A percentile compares a stretch with the other conserved stretches of the same genome.
These are phyloP conservation scores for Cecidostiba fungosa DNA, from an alignment of 2,888 invertebrate genomes.

Conservation along the genomic window DNA sequence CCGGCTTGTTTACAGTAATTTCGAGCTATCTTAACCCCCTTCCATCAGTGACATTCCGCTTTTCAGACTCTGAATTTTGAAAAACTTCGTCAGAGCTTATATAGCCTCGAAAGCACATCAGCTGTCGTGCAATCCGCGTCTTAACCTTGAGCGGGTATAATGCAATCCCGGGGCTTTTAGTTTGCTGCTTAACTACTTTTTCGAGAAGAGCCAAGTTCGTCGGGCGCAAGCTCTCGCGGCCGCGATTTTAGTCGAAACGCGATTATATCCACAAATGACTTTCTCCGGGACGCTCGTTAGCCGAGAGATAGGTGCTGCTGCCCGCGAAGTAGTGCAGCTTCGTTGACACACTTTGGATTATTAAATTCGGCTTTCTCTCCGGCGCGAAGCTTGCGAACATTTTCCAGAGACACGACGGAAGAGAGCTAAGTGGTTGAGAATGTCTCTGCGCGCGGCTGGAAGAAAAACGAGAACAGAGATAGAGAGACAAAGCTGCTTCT, in stretches of 20 bases:
- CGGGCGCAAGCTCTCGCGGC: background rate
- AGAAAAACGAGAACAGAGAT: slow-evolving; percentile 28
- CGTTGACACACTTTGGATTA: slow-evolving; percentile 64
- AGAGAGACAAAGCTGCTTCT: slow-evolving; percentile 36
- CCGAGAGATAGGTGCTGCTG: background rate
- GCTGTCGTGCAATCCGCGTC: slow-evolving; percentile 2
- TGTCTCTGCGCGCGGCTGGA: background rate
- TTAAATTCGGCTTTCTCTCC: slow-evolving; percentile 45
- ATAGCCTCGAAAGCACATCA: too few species aligned
- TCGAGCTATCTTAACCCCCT: too few species aligned
- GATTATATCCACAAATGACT: slow-evolving; percentile 46
- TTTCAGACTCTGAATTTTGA: too few species aligned
- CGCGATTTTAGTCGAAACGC: slow-evolving; percentile 14
- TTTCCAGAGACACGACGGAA: background rate
- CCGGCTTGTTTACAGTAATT: slow-evolving; percentile 73
- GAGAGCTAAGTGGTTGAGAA: background rate
- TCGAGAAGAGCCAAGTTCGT: background rate
- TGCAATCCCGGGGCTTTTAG: slow-evolving; percentile 43
- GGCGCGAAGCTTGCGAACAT: background rate
- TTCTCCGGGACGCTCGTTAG: slow-evolving; percentile 33
- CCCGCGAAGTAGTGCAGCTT: background rate
- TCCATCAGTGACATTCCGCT: too few species aligned
- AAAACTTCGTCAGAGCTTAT: too few species aligned
- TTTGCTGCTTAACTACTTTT: slow-evolving; percentile 34
- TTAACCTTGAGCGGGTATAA: slow-evolving; percentile 54